Evolutionary conservation across 2,113 vertebrate species (phyloP).

Genomic region (Aptenodytes patagonicus): DNA sequence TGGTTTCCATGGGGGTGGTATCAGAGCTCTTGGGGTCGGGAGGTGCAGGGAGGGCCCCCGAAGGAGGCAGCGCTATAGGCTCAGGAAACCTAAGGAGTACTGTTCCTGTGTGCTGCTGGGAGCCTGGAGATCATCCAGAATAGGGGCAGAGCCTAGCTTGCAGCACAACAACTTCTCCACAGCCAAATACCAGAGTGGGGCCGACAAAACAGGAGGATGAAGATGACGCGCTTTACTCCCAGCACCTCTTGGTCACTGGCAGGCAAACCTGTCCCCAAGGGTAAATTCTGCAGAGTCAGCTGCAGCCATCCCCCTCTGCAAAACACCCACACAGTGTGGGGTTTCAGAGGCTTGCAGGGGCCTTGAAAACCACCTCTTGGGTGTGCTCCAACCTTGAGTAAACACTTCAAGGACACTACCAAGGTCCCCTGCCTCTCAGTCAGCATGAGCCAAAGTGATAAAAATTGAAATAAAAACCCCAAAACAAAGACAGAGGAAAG

Average conservation of each 20-base stretch:
- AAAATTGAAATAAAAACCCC: background rate
- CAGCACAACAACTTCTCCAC: background rate
- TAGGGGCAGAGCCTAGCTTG: background rate
- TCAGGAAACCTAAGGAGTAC: background rate
- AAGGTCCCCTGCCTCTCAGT: background rate
- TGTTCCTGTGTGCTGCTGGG: background rate
- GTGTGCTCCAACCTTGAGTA: background rate
- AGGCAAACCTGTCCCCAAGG: background rate
- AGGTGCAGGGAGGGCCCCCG: background rate
- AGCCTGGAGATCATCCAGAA: background rate
- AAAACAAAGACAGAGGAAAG: constrained; percentile 10
- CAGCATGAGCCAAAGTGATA: background rate
- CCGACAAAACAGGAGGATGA: background rate
- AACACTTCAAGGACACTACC: background rate
- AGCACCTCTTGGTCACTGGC: background rate
- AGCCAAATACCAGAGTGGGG: background rate
- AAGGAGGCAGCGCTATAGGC: background rate
- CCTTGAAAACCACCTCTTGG: constrained; percentile 9
- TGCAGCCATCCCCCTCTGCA: background rate
- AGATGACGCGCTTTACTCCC: background rate
- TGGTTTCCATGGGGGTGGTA: background rate
- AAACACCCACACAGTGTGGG: accelerated
- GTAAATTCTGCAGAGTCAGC: background rate
- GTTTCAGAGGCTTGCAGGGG: background rate
- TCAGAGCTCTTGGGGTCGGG: background rate